Evolutionary conservation across 2,113 vertebrate genomes (phyloP).

Genomic region (Uria lomvia): DNA sequence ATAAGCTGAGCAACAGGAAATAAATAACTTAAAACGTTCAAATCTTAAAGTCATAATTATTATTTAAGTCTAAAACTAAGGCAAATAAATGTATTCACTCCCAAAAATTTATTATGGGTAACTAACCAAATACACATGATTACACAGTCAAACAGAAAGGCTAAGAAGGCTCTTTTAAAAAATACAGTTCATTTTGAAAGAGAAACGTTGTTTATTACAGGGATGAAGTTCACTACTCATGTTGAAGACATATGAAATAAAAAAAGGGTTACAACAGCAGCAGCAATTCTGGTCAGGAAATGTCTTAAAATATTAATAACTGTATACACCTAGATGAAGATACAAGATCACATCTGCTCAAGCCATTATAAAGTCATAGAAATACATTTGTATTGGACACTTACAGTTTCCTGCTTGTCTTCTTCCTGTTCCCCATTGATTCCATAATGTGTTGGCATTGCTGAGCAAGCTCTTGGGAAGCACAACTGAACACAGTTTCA

Average conservation of each 20-base stretch:
- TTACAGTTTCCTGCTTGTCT: neutral
- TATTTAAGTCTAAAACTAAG: neutral
- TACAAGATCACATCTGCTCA: neutral
- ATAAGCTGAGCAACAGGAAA: neutral
- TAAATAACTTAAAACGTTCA: neutral
- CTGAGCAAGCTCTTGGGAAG: neutral
- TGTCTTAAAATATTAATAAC: slow-evolving; percentile 3
- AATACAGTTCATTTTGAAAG: neutral
- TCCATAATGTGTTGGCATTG: neutral
- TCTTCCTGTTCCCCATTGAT: neutral
- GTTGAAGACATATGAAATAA: neutral
- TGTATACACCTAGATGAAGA: neutral
- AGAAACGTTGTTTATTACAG: neutral
- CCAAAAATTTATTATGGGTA: neutral
- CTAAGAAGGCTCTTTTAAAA: neutral
- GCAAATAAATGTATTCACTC: neutral
- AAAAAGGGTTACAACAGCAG: neutral
- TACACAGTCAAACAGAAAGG: neutral
- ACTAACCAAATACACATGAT: neutral
- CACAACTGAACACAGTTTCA: neutral
- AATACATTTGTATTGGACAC: neutral
- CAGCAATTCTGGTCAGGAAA: neutral
- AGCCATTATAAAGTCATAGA: neutral
- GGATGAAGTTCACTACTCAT: neutral
- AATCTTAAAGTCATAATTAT: neutral